Percentiles rank a stretch among this genome's conserved stretches.
Evolutionary conservation across 2,797 vertebrate genomes (phyloP).

Genomic region (Zalophus californianus): DNA sequence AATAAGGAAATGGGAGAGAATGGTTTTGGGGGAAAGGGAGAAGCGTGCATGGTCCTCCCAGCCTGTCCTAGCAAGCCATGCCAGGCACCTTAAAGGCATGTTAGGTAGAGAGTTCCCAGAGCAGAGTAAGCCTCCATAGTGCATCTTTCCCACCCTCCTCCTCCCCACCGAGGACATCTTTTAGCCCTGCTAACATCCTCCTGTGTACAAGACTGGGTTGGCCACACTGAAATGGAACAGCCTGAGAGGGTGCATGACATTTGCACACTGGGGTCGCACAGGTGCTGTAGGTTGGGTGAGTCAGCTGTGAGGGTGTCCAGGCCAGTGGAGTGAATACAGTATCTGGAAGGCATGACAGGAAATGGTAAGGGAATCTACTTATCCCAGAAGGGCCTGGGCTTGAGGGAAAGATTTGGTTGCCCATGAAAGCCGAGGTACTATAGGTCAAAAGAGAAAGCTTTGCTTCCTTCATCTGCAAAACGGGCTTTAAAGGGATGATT

Average conservation of each 20-base stretch:
- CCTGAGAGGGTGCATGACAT: neutral
- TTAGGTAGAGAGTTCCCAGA: too few relatives aligned
- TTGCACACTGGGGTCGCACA: rapidly evolving
- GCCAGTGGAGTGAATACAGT: neutral
- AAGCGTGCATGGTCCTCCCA: neutral
- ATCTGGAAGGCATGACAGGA: neutral
- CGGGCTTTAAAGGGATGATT: neutral
- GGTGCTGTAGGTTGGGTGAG: too few relatives aligned
- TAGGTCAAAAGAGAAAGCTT: neutral
- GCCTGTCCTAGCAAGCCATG: too few relatives aligned
- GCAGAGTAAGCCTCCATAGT: neutral
- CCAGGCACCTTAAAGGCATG: neutral
- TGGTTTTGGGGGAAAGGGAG: neutral
- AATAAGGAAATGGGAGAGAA: neutral
- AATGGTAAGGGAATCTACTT: neutral
- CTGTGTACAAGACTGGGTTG: neutral
- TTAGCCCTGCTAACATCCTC: neutral
- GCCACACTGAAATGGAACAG: too few relatives aligned
- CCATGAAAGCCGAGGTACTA: neutral
- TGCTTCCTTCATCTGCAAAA: neutral
- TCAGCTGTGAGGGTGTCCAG: too few relatives aligned
- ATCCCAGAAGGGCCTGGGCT: neutral
- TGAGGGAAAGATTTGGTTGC: neutral
- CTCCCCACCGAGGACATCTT: neutral
- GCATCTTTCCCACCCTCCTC: rapidly evolving